Evolutionary conservation across 2,113 vertebrate genomes (phyloP), one percentile per base, ranked within the genome.

Genomic region (Podilymbus podiceps): DNA sequence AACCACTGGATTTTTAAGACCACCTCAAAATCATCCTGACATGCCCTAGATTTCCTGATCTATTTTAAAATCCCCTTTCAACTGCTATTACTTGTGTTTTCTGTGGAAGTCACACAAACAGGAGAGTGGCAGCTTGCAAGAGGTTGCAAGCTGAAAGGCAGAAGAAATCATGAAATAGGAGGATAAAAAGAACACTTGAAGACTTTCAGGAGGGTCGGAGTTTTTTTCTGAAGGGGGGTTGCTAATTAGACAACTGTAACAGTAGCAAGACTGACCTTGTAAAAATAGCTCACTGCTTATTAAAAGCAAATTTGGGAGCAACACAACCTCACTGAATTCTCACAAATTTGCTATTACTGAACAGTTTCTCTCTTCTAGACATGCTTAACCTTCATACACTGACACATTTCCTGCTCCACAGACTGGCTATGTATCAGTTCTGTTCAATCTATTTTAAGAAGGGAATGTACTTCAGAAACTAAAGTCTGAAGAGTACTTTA

Each of bases 31-130:
- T 72, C 75, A 77, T 74, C 88, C 35, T 86, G 88, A 88, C 72
- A 19, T 86, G 68, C 25, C 93, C 83, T 75, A 81, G 27, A 93
- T 92, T 89, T 88, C n/a, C 56, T 25, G 11, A 76, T 93, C 80
- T 75, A 38, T 95, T 96, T 94, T 91, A 79, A 69, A 96, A 87
- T 76, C 77, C 47, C 72, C 64, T 84, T 94, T 95, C 78, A 79
- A 60, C 49, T 81, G 64, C 68, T 87, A 63, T 88, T 90, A 84
- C 47, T 91, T 78, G 47, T 81, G 60, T 67, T 84, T 93, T 75
- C 68, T 31, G 19, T 21, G 44, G 47, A 75, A 93, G 12, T 49
- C 56, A 30, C 68, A 94, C 25, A 84, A 83, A 83, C 58, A 85
- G 49, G 47, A 93, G 67, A 81, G 35, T 27, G 33, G 42, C 92